Evolutionary conservation across 2,797 vertebrate genomes (phyloP), one percentile per base, ranked within the genome.

Genomic region (Pagetopsis macropterus): DNA sequence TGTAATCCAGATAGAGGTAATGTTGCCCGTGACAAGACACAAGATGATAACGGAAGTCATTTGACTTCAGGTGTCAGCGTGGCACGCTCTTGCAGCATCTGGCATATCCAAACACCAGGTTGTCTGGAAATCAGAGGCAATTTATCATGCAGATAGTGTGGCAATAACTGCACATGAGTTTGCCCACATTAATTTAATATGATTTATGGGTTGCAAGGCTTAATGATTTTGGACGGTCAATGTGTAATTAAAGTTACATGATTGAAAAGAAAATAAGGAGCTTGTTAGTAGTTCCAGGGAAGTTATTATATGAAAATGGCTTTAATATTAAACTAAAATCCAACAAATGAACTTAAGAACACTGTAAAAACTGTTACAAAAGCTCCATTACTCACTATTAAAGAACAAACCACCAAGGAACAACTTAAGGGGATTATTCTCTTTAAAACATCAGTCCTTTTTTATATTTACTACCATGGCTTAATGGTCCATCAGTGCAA

Each of bases 201-300:
- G 65, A 81, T 73, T 70, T 69, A 71, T 77, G 64, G 68, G 19
- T 21, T 5, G 48, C 50, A 51, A 62, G 41, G 31, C 19, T 33
- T 55, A 64, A 79, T 75, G 37, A 59, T 63, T 84, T 45, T 50
- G 15, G 72, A 64, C 78, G 44, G 51, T 83, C 63, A 64, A 21
- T 63, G 45, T 73, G 48, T 61, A 78, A 79, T 78, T 68, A 77
- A 64, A 81, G 50, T 64, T 75, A 61, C 79, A 81, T 76, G 58
- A 23, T 21, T 76, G 21, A 55, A 60, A 70, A 41, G 12, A 50
- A 60, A 69, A 65, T 33, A 64, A 51, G 21, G 9, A 33, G 21
- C 14, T 62, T 57, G 50, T 33, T 65, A 23, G 9, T 58, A 21
- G 27, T 41, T 65, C 49, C 27, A 54, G 4, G n/a, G 14, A 65